These are phyloP conservation scores for Macroramphosus scolopax DNA, from an alignment of 2,797 vertebrate genomes.

Conservation along the genomic window DNA sequence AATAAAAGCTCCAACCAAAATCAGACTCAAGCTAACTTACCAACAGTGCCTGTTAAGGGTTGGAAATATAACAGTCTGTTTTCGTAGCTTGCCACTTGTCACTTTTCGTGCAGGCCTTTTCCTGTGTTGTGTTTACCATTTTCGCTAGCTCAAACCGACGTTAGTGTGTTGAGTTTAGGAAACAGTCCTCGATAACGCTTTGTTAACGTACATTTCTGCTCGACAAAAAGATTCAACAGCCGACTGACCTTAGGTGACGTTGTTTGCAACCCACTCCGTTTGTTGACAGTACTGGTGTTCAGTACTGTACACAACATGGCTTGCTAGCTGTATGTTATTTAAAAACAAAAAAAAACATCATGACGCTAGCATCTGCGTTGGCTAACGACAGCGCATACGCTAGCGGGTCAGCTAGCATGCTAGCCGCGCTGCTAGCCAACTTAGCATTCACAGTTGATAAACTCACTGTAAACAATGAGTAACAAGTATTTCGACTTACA, in stretches of 20 bases:
- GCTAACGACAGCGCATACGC: conserved; percentile 58
- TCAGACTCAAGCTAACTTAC: neutral
- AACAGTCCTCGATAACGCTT: conserved; percentile 19
- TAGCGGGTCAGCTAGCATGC: conserved; percentile 58
- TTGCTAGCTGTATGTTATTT: conserved; percentile 41
- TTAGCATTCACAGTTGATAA: conserved; percentile 60
- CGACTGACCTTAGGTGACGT: conserved; percentile 18
- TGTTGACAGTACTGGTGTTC: neutral
- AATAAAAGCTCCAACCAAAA: conserved; percentile 2
- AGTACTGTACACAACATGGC: neutral
- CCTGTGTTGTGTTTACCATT: conserved; percentile 23
- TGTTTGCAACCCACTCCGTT: neutral
- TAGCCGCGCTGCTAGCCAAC: conserved; percentile 54
- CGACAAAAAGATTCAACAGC: conserved; percentile 1
- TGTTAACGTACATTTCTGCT: conserved; percentile 13
- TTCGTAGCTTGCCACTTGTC: conserved; percentile 27
- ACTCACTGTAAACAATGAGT: conserved; percentile 46
- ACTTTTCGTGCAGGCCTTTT: conserved; percentile 38
- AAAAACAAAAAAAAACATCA: conserved; percentile 44
- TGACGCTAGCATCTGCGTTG: conserved; percentile 62
- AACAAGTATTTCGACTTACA: conserved; percentile 57
- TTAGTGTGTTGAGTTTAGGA: conserved; percentile 17
- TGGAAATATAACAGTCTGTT: conserved; percentile 5
- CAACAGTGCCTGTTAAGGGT: neutral
- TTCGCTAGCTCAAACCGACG: conserved; percentile 40